A percentile compares a stretch with the other conserved stretches of the same genome.
Evolutionary conservation across 2,113 vertebrate species (phyloP).

Genomic region (Microtus montanus): DNA sequence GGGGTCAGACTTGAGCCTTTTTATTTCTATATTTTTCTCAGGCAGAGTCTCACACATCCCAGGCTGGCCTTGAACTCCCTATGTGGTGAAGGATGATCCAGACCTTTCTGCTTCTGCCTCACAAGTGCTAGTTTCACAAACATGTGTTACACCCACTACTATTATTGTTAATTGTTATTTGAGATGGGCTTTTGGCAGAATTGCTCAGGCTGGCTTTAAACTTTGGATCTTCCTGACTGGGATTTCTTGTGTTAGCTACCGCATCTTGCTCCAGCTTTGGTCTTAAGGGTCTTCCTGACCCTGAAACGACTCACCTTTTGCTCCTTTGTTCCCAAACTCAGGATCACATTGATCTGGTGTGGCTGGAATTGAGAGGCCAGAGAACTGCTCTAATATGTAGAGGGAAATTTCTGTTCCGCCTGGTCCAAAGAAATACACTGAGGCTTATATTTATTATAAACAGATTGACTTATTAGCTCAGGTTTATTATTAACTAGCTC

Average conservation of each 20-base stretch:
- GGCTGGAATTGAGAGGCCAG: not conserved
- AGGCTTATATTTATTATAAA: too few species aligned
- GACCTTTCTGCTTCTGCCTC: not conserved
- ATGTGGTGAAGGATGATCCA: not conserved
- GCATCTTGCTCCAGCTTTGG: not conserved
- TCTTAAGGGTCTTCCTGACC: not conserved
- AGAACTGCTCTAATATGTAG: not conserved
- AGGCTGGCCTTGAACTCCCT: not conserved
- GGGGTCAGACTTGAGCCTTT: not conserved
- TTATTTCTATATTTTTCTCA: not conserved
- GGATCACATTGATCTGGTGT: not conserved
- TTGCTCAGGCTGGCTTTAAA: not conserved
- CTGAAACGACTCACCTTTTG: not conserved
- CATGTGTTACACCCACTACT: not conserved
- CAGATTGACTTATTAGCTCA: too few species aligned
- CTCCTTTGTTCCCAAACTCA: not conserved
- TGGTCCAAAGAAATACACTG: too few species aligned
- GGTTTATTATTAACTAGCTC: too few species aligned
- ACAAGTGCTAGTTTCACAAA: too few species aligned
- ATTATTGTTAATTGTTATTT: not conserved
- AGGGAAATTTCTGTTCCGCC: too few species aligned
- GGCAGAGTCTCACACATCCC: not conserved
- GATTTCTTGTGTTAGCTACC: not conserved
- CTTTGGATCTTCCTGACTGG: not conserved
- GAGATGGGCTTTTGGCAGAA: not conserved